Evolutionary conservation across 1,140 invertebrate species (phyloP).

Genomic region (Aphelinus atriplicis): DNA sequence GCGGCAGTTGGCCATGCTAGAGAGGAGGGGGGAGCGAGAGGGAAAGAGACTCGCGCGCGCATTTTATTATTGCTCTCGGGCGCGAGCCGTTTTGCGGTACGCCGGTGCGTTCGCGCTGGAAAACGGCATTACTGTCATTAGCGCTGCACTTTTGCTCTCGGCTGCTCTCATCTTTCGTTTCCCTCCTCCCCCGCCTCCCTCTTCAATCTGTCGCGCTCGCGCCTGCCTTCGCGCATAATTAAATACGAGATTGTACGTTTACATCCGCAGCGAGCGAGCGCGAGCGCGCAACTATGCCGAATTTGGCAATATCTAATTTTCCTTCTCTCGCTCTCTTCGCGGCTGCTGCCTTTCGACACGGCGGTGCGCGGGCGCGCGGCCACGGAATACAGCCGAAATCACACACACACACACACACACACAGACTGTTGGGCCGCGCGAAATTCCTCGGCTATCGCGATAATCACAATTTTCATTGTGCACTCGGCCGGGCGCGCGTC

Average conservation of each 20-base stretch:
- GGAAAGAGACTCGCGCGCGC: not conserved
- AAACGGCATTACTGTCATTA: slow-evolving; percentile 56
- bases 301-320: slow-evolving; percentile 63
- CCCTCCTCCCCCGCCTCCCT: not conserved
- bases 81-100: slow-evolving; percentile 45
- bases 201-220: not conserved
- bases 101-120: slow-evolving; percentile 10
- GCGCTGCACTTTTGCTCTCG: slow-evolving; percentile 42
- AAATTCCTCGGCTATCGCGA: slow-evolving; percentile 38
- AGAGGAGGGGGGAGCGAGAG: too few species aligned
- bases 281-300: slow-evolving; percentile 53
- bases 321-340: slow-evolving; percentile 50
- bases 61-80: slow-evolving; percentile 57
- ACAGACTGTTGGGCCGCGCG: not conserved
- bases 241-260: slow-evolving; percentile 60
- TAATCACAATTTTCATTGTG: slow-evolving; percentile 24
- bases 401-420: not conserved
- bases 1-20: too few species aligned
- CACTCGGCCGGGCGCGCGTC: not conserved
- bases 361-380: not conserved
- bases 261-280: slow-evolving; percentile 1
- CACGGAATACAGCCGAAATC: slow-evolving; percentile 3
- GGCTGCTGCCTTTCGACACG: slow-evolving; percentile 39
- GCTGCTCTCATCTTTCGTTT: not conserved
- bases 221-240: slow-evolving; percentile 52